Evolutionary conservation across 2,797 vertebrate genomes (phyloP), one percentile per base, ranked within the genome.

Genomic region (Ibycter americanus): DNA sequence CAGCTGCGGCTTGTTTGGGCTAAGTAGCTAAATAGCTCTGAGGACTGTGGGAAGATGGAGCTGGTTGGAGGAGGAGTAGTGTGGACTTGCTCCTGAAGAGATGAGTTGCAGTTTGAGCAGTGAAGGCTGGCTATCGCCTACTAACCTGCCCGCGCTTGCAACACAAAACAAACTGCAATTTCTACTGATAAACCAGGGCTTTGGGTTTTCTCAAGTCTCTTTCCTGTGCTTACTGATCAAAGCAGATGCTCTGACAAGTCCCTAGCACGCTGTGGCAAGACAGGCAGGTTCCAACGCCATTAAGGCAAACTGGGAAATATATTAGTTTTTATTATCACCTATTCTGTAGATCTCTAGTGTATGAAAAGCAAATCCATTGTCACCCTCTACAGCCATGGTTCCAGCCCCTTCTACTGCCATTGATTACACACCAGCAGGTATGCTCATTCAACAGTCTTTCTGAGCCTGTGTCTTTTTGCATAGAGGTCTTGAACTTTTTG

Each of bases 341-440:
- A 49, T n/a, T 46, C 18, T 26, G 9, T 34, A 38, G 20, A 73
- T 70, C 36, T 49, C 88, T 38, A 29, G 19, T 3, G 2, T 9
- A 21, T 16, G 52, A n/a, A 66, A 71, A 25, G 4, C 0, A 1
- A 19, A 40, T 74, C 32, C 38, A 5, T 22, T n/a, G 14, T 22
- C 59, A 38, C 4, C 1, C 12, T 8, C 20, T 21, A 3, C 25
- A 65, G 46, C 9, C 8, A 4, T 1, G 3, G 20, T 29, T 40
- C 44, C 46, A 76, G 55, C 10, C 44, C 27, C 31, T 56, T 36
- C 21, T 27, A 4, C 12, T 26, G 25, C 47, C 0, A 0, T 8
- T 23, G 7, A 4, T 42, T 27, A 49, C 2, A 0, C 9, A 59
- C 15, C 52, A 13, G 2, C 46, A 93, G 38, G 15, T 23, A 18